These are phyloP conservation scores for Glareola pratincola DNA, from an alignment of 2,113 vertebrate genomes.

Conservation along the genomic window DNA sequence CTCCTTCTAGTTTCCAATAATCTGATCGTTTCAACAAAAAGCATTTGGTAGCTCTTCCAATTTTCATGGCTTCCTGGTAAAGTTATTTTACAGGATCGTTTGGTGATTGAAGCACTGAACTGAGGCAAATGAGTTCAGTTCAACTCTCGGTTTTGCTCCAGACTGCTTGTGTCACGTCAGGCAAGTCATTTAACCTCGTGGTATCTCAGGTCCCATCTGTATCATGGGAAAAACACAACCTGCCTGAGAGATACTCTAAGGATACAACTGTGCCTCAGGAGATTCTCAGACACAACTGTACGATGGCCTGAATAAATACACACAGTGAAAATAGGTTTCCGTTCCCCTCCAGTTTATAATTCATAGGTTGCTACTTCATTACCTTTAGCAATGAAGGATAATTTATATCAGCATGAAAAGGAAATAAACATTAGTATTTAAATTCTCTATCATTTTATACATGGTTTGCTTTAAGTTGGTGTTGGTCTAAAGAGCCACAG, in stretches of 20 bases:
- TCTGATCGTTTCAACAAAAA: background rate
- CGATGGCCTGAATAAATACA: background rate
- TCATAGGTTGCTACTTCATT: background rate
- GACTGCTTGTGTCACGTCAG: background rate
- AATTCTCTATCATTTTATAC: background rate
- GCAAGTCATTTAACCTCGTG: background rate
- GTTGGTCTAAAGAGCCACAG: background rate
- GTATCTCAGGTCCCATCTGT: background rate
- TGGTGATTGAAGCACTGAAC: background rate
- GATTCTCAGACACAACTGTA: background rate
- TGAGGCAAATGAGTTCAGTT: background rate
- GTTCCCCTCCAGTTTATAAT: background rate
- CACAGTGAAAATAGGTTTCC: background rate
- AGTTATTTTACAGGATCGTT: background rate
- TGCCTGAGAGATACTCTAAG: background rate
- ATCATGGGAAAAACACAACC: background rate
- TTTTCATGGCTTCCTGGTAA: background rate
- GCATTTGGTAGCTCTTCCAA: background rate
- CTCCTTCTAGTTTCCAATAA: background rate
- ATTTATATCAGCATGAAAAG: background rate
- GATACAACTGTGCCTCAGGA: background rate
- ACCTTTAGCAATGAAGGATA: background rate
- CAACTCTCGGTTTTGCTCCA: background rate
- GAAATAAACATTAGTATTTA: background rate
- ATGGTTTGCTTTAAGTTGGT: accelerated